Conservation (phyloP, 2,113 vertebrate species). For the Siniperca knerii region DNA sequence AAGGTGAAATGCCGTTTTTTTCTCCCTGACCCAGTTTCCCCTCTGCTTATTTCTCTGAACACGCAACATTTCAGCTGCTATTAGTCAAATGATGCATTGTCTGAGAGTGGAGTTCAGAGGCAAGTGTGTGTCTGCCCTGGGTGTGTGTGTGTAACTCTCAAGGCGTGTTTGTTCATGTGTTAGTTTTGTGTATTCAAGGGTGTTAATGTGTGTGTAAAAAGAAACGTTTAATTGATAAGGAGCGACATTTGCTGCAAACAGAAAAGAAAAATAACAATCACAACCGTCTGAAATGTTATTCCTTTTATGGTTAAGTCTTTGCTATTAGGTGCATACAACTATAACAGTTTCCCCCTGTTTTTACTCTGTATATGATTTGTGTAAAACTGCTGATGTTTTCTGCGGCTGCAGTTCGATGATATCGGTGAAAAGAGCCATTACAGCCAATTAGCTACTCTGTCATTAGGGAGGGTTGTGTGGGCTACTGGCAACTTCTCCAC, state of each 20-base stretch:
- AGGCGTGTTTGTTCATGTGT: constrained; percentile 70
- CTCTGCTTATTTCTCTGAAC: constrained; percentile 76
- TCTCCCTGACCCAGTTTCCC: constrained; percentile 77
- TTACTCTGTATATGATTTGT: constrained; percentile 55
- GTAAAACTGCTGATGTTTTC: constrained; percentile 77
- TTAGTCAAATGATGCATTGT: constrained; percentile 77
- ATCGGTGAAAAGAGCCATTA: constrained; percentile 81
- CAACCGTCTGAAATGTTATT: not conserved
- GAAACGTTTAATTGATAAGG: constrained; percentile 52
- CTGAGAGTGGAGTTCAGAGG: constrained; percentile 43
- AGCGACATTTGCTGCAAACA: constrained; percentile 35
- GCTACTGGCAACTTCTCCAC: constrained; percentile 68
- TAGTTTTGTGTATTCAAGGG: constrained; percentile 60
- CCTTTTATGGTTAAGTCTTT: not conserved
- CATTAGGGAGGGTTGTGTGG: constrained; percentile 79
- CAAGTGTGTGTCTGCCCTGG: constrained; percentile 1
- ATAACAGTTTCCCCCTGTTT: constrained; percentile 10
- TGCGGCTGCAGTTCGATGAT: constrained; percentile 69
- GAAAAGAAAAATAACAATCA: constrained; percentile 25
- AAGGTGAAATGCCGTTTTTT: constrained; percentile 68
- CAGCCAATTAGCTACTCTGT: constrained; percentile 80
- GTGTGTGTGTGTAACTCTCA: constrained; percentile 13
- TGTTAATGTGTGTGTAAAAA: constrained; percentile 59
- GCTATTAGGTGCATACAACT: not conserved
- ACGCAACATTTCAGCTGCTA: constrained; percentile 80